These are phyloP conservation scores for Andrena chrysosceles DNA, from an alignment of 2,888 invertebrate species.

Conservation along the genomic window DNA sequence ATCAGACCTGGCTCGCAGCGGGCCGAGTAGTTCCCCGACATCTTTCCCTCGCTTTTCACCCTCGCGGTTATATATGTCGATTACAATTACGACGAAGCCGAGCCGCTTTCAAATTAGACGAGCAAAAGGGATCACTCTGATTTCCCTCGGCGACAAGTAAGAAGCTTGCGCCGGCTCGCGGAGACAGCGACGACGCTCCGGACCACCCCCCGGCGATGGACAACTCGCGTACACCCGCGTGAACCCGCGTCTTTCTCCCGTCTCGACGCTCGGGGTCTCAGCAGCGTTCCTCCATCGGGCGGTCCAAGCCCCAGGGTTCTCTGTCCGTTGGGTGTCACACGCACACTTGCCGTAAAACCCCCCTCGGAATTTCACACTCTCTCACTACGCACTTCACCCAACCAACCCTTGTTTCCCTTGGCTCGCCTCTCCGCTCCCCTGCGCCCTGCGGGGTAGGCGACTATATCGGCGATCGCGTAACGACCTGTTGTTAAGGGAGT, in stretches of 20 bases:
- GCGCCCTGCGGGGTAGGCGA: background rate
- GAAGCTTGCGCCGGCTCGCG: too few species aligned
- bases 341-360: slow-evolving; percentile 26
- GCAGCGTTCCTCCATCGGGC: slow-evolving; percentile 31
- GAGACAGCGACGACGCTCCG: background rate
- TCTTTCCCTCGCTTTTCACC: slow-evolving; percentile 59
- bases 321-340: background rate
- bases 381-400: slow-evolving; percentile 11
- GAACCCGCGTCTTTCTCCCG: slow-evolving; percentile 24
- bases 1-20: slow-evolving; percentile 94
- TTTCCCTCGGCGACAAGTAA: too few species aligned
- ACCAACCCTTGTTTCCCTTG: background rate
- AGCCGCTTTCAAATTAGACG: too few species aligned
- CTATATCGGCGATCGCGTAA: slow-evolving; percentile 16
- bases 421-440: background rate
- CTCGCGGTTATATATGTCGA: too few species aligned
- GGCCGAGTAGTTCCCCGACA: slow-evolving; percentile 80
- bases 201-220: too few species aligned
- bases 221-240: slow-evolving; percentile 9
- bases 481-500: slow-evolving; percentile 13
- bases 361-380: slow-evolving; percentile 16
- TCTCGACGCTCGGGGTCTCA: slow-evolving; percentile 14
- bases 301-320: background rate
- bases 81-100: too few species aligned
- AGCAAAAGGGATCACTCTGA: too few species aligned